phyloP scores from a whole-genome alignment of 2,888 invertebrate genomes.

The Orthosia cruda region DNA sequence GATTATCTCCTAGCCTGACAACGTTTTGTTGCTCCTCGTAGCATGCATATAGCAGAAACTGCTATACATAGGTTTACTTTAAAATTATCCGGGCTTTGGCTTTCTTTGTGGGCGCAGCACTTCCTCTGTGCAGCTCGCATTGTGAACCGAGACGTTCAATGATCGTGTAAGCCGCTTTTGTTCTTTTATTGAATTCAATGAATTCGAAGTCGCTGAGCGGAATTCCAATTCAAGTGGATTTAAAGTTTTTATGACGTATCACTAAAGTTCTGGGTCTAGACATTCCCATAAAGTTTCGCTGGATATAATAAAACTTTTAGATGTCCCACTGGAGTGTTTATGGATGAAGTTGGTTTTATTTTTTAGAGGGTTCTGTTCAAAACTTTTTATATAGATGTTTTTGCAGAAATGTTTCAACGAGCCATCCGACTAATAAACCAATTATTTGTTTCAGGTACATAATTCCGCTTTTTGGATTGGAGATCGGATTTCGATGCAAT shows the following conservation, averaged over 20 bases:
- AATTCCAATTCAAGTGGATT: constrained; percentile 49
- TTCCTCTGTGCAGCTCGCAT: constrained; percentile 44
- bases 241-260: constrained; percentile 60
- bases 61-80: constrained; percentile 23
- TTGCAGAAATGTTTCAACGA: constrained; percentile 4
- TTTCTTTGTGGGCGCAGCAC: constrained; percentile 45
- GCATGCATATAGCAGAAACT: constrained; percentile 20
- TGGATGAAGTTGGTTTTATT: constrained; percentile 29
- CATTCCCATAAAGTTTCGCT: constrained; percentile 32
- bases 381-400: constrained; percentile 22
- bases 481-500: constrained; percentile 28
- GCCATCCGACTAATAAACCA: constrained; percentile 21
- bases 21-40: constrained; percentile 25
- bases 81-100: constrained; percentile 34
- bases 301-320: constrained; percentile 44
- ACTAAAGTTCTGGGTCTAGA: constrained; percentile 51
- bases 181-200: constrained; percentile 56
- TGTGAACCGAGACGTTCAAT: constrained; percentile 51
- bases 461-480: constrained; percentile 5
- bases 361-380: constrained; percentile 18
- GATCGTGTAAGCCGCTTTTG: constrained; percentile 50
- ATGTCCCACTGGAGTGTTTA: constrained; percentile 19
- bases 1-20: constrained; percentile 40
- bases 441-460: constrained; percentile 62
- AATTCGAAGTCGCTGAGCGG: constrained; percentile 38